These are phyloP conservation scores for Drosophila ironensis DNA, from an alignment of 1,140 invertebrate species.

Conservation along the genomic window DNA sequence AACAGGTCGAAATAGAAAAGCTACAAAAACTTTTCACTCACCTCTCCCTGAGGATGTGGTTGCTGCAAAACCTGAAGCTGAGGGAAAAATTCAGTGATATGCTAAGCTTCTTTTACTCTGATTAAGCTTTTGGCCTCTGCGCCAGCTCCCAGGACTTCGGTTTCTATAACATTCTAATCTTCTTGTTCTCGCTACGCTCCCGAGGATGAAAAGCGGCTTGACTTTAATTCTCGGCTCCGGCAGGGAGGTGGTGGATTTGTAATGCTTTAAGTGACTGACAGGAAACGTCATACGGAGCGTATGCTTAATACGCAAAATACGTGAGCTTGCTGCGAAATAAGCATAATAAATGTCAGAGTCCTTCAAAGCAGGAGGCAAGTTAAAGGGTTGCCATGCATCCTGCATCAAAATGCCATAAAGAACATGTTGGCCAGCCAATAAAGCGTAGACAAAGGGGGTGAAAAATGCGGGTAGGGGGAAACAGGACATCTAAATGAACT, in stretches of 20 bases:
- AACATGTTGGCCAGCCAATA: conserved; percentile 72
- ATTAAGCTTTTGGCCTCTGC: not conserved
- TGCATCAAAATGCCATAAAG: conserved; percentile 72
- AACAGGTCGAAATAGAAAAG: conserved; percentile 8
- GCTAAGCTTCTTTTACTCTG: conserved; percentile 15
- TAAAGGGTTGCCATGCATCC: conserved; percentile 65
- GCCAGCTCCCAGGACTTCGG: too few species aligned
- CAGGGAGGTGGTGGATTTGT: not conserved
- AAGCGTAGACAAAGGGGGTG: conserved; percentile 51
- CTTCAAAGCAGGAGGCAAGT: conserved; percentile 23
- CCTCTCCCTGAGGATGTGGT: too few species aligned
- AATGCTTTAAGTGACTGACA: conserved; percentile 52
- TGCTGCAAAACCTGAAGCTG: too few species aligned
- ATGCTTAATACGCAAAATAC: conserved; percentile 67
- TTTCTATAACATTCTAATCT: not conserved
- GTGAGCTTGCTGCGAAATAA: conserved; percentile 58
- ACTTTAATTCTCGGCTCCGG: conserved; percentile 1
- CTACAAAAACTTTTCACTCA: too few species aligned
- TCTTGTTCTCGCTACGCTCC: not conserved
- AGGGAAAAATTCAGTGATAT: not conserved
- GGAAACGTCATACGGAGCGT: conserved; percentile 51
- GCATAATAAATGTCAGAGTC: conserved; percentile 67
- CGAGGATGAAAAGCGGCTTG: conserved; percentile 9
- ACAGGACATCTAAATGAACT: conserved; percentile 61
- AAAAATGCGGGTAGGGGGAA: not conserved